Evolutionary conservation across 2,113 vertebrate species (phyloP), one percentile per base, ranked within the genome.

Genomic region (Circaetus gallicus): DNA sequence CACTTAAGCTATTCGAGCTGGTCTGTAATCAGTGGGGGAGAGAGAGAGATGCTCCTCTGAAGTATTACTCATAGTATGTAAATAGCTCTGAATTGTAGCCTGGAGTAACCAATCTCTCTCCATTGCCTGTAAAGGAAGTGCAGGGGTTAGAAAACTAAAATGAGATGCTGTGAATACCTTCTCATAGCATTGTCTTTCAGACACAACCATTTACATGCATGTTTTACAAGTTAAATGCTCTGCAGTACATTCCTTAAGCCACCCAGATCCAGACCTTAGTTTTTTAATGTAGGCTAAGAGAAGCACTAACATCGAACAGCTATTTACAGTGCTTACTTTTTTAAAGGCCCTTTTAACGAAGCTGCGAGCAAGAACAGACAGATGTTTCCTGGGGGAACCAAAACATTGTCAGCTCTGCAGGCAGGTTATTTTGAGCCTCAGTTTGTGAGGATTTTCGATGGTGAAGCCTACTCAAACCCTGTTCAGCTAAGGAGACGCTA

Each of bases 311-410:
- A 6, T 19, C 1, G 4, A 78, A n/a, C 45, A 18, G 6, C 43
- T 91, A 69, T 38, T 92, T 77, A 89, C 56, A 61, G 15, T 66
- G 43, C 65, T 92, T 86, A 31, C 81, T 95, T 94, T 92, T 94
- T 98, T 96, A 86, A 97, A 98, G 99, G 98, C 86, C 98, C 98
- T 6, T 99, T 99, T 97, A 99, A 99, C 43, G 99, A 99, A 80
- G 96, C 98, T 45, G 99, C 98, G 10, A 96, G 98, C 96, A 99
- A 98, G 91, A 98, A 97, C 79, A 98, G 90, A 71, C 99, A 99
- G 96, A 99, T 99, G 97, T 90, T 99, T 79, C 90, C 97, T 2
- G 98, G 98, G 10, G 95, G 98, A 5, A 67, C 96, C 18, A 99
- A 98, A 94, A 88, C 86, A 42, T 96, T 97, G 93, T 98, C 98